phyloP scores from a whole-genome alignment of 1,140 invertebrate genomes.

The Penaeus indicus region DNA sequence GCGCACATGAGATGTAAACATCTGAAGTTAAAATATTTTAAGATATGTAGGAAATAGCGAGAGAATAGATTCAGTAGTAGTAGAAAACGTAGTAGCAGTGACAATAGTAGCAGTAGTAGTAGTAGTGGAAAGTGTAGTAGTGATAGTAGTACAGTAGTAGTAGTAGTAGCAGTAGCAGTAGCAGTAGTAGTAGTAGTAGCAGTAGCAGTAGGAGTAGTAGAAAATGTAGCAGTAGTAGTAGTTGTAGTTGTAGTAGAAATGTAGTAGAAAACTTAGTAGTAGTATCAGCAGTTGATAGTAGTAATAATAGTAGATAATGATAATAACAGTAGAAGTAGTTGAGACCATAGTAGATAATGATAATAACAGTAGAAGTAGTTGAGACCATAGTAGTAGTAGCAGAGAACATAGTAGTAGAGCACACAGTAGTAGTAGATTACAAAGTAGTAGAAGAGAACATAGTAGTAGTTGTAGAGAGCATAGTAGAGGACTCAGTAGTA shows the following conservation, averaged over 20 bases:
- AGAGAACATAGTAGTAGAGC: neutral
- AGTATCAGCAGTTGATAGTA: constrained; percentile 7
- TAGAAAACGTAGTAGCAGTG: neutral
- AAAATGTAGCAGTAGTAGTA: neutral
- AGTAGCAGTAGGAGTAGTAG: constrained; percentile 5
- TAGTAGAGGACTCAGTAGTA: neutral
- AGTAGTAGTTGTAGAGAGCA: neutral
- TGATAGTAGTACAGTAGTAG: constrained; percentile 14
- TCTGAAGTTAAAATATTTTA: too few relatives aligned
- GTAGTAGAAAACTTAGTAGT: neutral
- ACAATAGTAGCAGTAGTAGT: constrained; percentile 14
- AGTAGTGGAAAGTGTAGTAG: neutral
- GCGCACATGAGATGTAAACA: too few relatives aligned
- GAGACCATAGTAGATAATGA: constrained; percentile 1
- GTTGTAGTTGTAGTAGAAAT: neutral
- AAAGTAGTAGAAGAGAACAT: neutral
- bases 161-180: constrained; percentile 5
- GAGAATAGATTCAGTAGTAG: too few relatives aligned
- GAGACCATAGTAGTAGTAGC: neutral
- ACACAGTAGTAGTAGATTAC: neutral
- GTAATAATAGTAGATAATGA: too few relatives aligned
- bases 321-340: neutral
- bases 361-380: constrained; percentile 1
- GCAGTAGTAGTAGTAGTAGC: neutral
- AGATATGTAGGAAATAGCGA: too few relatives aligned